A percentile compares a stretch with the other conserved stretches of the same genome.
phyloP scores from a whole-genome alignment of 2,113 vertebrate genomes.

The Triplophysa dalaica region DNA sequence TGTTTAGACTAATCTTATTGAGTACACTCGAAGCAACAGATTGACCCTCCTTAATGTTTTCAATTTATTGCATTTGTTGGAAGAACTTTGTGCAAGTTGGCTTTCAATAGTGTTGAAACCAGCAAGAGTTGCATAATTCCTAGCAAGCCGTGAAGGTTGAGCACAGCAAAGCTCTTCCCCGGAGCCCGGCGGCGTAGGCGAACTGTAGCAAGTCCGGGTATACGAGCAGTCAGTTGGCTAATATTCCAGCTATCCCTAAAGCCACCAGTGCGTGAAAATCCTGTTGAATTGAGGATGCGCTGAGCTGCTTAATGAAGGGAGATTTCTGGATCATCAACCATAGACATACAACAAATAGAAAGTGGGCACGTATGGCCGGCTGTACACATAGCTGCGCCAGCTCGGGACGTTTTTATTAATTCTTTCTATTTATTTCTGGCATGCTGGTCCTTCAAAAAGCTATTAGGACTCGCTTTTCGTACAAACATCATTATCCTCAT shows the following conservation, averaged over 20 bases:
- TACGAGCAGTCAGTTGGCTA: not conserved
- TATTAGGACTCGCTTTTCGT: constrained; percentile 65
- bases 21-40: too few species aligned
- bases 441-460: constrained; percentile 59
- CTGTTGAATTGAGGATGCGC: constrained; percentile 28
- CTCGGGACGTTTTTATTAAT: constrained; percentile 41
- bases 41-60: too few species aligned
- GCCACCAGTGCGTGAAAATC: constrained; percentile 38
- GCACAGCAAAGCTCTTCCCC: not conserved
- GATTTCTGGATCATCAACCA: constrained; percentile 57
- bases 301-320: constrained; percentile 57
- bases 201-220: constrained; percentile 14
- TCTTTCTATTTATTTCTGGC: constrained; percentile 33
- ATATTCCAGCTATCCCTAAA: not conserved
- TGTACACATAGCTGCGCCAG: constrained; percentile 47
- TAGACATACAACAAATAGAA: constrained; percentile 53
- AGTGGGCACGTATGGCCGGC: constrained; percentile 55
- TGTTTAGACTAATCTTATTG: too few species aligned
- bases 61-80: too few species aligned
- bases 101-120: too few species aligned
- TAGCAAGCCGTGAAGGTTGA: constrained; percentile 38
- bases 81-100: too few species aligned
- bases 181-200: not conserved
- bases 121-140: not conserved
- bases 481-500: constrained; percentile 57